Evolutionary conservation across 2,113 vertebrate species (phyloP), one percentile per base, ranked within the genome.

Genomic region (Ardeotis arabs): DNA sequence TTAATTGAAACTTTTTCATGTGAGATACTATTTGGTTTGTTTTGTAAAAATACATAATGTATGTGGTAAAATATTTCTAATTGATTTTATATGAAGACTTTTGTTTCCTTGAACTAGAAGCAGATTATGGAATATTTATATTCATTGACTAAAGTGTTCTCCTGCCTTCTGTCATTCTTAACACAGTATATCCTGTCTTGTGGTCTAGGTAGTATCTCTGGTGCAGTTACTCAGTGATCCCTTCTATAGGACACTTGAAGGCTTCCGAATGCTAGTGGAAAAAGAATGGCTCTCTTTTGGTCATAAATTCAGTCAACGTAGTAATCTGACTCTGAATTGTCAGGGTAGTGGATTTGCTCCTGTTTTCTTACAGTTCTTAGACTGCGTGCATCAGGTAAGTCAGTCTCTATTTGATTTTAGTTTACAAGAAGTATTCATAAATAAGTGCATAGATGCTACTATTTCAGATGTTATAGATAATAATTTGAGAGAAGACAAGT

Each of bases 261-360:
- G 99, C 31, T 99, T 99, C 97, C 98, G 98, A 95, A 98, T 99
- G 98, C 97, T 99, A 95, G 98, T 99, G 55, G 99, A 99, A 96
- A 99, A 99, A 86, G 99, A 99, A 41, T 99, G 99, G 99, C 98
- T 99, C 60, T 99, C 99, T 12, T 99, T 99, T 19, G 99, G 99
- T 56, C 99, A 99, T 96, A 99, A 99, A 83, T 99, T 99, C 98
- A 99, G 98, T 97, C 99, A 99, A 39, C 98, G 99, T 52, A 99
- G 99, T 97, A 99, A 98, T 93, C 97, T 99, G 96, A 99, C 98
- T 75, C 99, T 99, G 92, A 99, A 96, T 96, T 99, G 98, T 95
- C 99, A 99, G 97, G 99, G 99, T n/a, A 98, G 99, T 80, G 99
- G 99, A 82, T 99, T 99, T 95, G 98, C 99, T 17, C 99, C 99